Percentiles rank a stretch among this genome's conserved stretches.
These are phyloP conservation scores for Eciton burchellii DNA, from an alignment of 1,140 invertebrate species.

Conservation along the genomic window DNA sequence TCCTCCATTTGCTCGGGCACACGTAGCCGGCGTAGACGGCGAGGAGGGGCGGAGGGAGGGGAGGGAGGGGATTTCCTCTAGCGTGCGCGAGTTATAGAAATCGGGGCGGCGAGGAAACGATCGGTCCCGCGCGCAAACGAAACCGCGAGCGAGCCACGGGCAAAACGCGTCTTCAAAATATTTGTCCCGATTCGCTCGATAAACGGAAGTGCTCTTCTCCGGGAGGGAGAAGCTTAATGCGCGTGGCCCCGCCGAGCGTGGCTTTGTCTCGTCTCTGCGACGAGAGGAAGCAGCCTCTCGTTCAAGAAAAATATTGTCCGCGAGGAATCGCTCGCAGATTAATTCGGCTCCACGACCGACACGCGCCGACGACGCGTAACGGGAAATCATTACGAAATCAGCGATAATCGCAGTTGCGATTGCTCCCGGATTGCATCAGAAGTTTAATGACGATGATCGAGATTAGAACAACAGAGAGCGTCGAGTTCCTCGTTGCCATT, in stretches of 20 bases:
- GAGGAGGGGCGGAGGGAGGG: neutral
- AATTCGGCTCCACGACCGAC: neutral
- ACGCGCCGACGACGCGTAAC: neutral
- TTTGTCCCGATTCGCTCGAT: slow-evolving; percentile 48
- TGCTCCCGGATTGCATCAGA: neutral
- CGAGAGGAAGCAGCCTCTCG: slow-evolving; percentile 22
- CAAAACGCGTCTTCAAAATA: slow-evolving; percentile 57
- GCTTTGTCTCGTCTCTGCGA: slow-evolving; percentile 27
- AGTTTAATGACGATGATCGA: neutral
- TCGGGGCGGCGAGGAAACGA: slow-evolving; percentile 42
- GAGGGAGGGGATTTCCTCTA: slow-evolving; percentile 43
- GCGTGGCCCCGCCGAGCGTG: slow-evolving; percentile 17
- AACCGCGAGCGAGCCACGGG: slow-evolving; percentile 52
- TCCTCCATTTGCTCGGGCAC: slow-evolving; percentile 53
- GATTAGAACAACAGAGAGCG: neutral
- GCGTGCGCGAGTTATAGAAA: slow-evolving; percentile 46
- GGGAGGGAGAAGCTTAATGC: slow-evolving; percentile 41
- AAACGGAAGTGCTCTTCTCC: slow-evolving; percentile 40
- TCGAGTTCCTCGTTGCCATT: neutral
- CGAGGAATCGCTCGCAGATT: slow-evolving; percentile 25
- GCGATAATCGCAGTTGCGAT: neutral
- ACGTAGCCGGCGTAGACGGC: slow-evolving; percentile 22
- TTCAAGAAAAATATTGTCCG: slow-evolving; percentile 33
- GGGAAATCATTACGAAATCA: slow-evolving; percentile 1
- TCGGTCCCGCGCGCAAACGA: slow-evolving; percentile 44